Percentiles rank a stretch among this genome's conserved stretches.
Evolutionary conservation across 1,140 invertebrate genomes (phyloP).

Genomic region (Dermatophagoides farinae): DNA sequence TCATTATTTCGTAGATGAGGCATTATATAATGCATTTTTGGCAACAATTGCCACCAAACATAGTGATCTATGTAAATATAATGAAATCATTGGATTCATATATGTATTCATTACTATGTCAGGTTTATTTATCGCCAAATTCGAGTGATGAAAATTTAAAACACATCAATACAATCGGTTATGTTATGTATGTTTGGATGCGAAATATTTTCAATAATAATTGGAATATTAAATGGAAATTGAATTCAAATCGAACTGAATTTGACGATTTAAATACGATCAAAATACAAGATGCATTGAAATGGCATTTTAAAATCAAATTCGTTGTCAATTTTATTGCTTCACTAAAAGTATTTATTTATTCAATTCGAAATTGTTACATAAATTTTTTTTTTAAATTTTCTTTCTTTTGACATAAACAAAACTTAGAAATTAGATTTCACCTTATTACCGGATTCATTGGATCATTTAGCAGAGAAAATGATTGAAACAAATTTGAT

Average conservation of each 20-base stretch:
- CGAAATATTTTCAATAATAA: not conserved
- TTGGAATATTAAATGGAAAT: not conserved
- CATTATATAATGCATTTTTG: conserved; percentile 13
- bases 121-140: not conserved
- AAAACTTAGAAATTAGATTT: not conserved
- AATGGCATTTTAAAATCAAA: conserved; percentile 5
- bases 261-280: not conserved
- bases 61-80: not conserved
- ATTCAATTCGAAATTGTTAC: not conserved
- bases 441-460: not conserved
- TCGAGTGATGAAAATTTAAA: not conserved
- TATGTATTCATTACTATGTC: conserved; percentile 1
- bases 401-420: too few species aligned
- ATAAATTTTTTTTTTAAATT: not conserved
- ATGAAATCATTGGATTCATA: not conserved
- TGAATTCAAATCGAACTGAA: not conserved
- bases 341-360: not conserved
- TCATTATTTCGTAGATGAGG: conserved; percentile 1
- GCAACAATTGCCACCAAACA: conserved; percentile 6
- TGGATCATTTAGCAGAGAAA: not conserved
- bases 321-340: not conserved
- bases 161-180: conserved; percentile 1
- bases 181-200: not conserved
- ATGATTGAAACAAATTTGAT: not conserved
- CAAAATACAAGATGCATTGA: not conserved